These are phyloP conservation scores for Acridotheres tristis DNA, from an alignment of 2,797 vertebrate genomes.

Conservation along the genomic window DNA sequence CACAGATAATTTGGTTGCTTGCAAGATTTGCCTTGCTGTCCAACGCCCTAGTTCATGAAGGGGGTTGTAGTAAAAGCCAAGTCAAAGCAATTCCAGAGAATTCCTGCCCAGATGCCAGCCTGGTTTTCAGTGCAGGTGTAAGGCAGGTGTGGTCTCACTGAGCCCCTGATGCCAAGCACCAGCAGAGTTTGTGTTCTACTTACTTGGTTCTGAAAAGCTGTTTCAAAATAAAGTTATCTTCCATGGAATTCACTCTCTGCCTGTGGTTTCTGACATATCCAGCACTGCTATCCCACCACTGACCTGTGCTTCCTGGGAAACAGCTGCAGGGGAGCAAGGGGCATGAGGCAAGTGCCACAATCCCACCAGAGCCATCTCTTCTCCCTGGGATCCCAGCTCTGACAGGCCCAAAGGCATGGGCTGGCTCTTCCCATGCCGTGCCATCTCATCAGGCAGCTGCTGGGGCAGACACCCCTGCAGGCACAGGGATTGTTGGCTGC, in stretches of 20 bases:
- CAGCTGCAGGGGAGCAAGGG: not conserved
- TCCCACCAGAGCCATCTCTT: not conserved
- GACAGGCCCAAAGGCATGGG: not conserved
- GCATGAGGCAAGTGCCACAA: not conserved
- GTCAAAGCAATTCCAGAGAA: not conserved
- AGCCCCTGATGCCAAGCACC: not conserved
- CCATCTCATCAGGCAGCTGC: not conserved
- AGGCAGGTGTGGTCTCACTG: not conserved
- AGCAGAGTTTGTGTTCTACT: not conserved
- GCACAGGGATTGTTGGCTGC: not conserved
- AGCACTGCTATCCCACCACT: not conserved
- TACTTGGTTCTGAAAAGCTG: not conserved
- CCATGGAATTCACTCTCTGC: not conserved
- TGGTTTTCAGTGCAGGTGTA: not conserved
- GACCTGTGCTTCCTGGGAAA: not conserved
- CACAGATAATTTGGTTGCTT: not conserved
- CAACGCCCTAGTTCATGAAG: rapidly evolving
- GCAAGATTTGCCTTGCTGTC: rapidly evolving
- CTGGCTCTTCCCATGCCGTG: not conserved
- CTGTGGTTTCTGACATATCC: not conserved
- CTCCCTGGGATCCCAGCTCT: not conserved
- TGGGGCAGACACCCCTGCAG: not conserved
- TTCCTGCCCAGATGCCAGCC: not conserved
- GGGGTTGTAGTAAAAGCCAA: not conserved
- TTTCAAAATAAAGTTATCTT: slow-evolving; percentile 43